Conservation (phyloP, 2,113 vertebrate genomes). For the Epinephelus moara region DNA sequence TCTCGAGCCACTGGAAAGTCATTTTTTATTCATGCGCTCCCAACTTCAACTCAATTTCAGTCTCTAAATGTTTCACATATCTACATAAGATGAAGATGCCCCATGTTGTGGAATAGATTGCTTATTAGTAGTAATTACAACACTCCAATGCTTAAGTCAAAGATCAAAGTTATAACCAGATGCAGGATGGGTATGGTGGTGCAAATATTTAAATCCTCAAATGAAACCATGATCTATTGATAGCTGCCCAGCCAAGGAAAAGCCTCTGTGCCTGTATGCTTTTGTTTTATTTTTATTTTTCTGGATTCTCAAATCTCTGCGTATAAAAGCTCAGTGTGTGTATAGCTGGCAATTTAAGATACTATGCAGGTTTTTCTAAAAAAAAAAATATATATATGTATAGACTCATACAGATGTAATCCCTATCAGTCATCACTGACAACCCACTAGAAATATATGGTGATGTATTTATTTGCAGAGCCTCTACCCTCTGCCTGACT, state of each 20-base stretch:
- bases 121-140: conserved; percentile 2
- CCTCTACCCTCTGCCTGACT: too few relatives aligned
- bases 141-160: not conserved
- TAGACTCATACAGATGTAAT: too few relatives aligned
- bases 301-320: not conserved
- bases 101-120: not conserved
- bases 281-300: too few relatives aligned
- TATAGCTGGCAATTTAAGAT: not conserved
- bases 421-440: too few relatives aligned
- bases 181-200: not conserved
- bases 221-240: not conserved
- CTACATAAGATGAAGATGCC: not conserved
- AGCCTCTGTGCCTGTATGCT: too few relatives aligned
- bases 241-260: not conserved
- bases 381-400: too few relatives aligned
- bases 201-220: not conserved
- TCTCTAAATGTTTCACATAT: conserved; percentile 13
- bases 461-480: too few relatives aligned
- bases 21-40: conserved; percentile 48
- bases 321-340: not conserved
- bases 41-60: conserved; percentile 45
- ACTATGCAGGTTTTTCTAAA: not conserved
- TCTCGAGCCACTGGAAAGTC: conserved; percentile 32
- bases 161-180: conserved; percentile 5
- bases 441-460: too few relatives aligned